Evolutionary conservation across 1,140 invertebrate genomes (phyloP).

Genomic region (Lamellibrachia luymesi): DNA sequence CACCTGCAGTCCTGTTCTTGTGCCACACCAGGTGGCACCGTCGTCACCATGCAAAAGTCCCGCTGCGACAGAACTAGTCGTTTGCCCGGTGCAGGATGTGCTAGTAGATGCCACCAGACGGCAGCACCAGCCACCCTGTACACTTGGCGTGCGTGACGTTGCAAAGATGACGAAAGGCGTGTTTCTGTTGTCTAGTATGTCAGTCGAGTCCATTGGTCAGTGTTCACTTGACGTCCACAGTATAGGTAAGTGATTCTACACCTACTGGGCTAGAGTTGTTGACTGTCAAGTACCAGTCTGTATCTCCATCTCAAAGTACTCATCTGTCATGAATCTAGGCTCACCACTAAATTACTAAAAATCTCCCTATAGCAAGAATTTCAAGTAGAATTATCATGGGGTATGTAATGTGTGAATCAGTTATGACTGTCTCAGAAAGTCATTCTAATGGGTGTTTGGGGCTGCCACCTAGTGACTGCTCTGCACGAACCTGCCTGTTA

Average conservation of each 20-base stretch:
- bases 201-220: conserved; percentile 70
- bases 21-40: background rate
- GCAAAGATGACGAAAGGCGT: background rate
- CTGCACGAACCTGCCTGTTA: too few relatives aligned
- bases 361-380: background rate
- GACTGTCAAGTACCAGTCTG: too few relatives aligned
- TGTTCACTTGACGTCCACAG: conserved; percentile 76
- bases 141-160: conserved; percentile 13
- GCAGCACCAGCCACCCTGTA: conserved; percentile 11
- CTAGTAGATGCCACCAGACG: background rate
- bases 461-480: too few relatives aligned
- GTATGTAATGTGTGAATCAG: too few relatives aligned
- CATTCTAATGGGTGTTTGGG: too few relatives aligned
- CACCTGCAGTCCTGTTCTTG: background rate
- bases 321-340: background rate
- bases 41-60: background rate
- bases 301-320: too few relatives aligned
- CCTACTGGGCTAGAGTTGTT: too few relatives aligned
- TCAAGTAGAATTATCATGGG: background rate
- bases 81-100: background rate
- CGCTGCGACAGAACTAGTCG: background rate
- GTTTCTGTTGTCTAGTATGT: conserved; percentile 32
- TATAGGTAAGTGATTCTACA: background rate
- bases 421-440: too few relatives aligned
- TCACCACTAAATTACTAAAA: background rate